These are phyloP conservation scores for Falco cherrug DNA, from an alignment of 2,797 vertebrate species.

Conservation along the genomic window DNA sequence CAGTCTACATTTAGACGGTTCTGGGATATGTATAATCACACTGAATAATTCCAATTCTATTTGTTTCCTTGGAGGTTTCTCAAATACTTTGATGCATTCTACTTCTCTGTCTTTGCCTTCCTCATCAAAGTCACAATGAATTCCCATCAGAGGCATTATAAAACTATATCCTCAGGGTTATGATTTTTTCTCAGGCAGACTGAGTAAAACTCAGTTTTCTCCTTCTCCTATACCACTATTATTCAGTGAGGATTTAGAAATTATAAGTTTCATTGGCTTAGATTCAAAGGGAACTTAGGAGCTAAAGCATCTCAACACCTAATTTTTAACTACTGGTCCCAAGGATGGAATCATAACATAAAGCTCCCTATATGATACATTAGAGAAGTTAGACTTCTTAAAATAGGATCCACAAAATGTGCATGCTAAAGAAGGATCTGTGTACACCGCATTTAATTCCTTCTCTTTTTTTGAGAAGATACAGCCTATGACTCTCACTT, in stretches of 20 bases:
- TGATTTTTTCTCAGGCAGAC: constrained; percentile 11
- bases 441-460: neutral
- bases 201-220: neutral
- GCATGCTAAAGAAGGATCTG: neutral
- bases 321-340: neutral
- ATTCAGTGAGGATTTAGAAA: neutral
- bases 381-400: neutral
- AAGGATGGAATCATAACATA: neutral
- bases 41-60: constrained; percentile 5
- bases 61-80: constrained; percentile 38
- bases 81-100: constrained; percentile 31
- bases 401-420: neutral
- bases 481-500: neutral
- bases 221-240: neutral
- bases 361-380: neutral
- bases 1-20: neutral
- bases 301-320: neutral
- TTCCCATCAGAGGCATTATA: neutral
- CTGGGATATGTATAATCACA: neutral
- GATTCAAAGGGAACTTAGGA: neutral
- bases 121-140: constrained; percentile 33
- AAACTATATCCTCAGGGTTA: constrained; percentile 41
- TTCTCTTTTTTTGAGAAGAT: neutral
- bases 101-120: neutral
- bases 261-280: neutral